Evolutionary conservation across 2,888 invertebrate species (phyloP), one percentile per base, ranked within the genome.

Genomic region (Ophion slaviceki): DNA sequence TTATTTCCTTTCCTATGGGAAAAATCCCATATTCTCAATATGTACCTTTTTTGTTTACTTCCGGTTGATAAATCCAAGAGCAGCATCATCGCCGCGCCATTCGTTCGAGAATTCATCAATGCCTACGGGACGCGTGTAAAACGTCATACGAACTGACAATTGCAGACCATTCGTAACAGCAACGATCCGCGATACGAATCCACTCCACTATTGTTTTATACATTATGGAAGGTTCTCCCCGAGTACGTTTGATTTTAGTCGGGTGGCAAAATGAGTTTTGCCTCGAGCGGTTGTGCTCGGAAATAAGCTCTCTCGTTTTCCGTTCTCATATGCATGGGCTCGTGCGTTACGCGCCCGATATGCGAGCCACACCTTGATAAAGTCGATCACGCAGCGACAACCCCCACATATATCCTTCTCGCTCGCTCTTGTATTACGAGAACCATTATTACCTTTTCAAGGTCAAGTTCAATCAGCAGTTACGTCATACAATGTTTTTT

Each of bases 391-490:
- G 70, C 40, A 61, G 59, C 77, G 81, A 81, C 78, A 85, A 74
- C 57, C 78, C 72, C 70, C 10, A 28, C 17, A 40, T 20, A 57
- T 36, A 20, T 7, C 53, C 14, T 14, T 17, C 36, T 45, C 53
- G 17, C 14, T 74, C 72, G 14, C 40, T 24, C 61, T 36, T 20
- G 62, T 11, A 67, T 24, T 17, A 53, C 53, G 36, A 78, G 20
- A 20, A 20, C 6, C 17, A 47, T 17, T 28, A 2, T 28, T n/a
- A 11, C 8, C 17, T 53, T 81, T 75, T 71, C 61, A 70, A 75
- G 84, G 86, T 84, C 84, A 86, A 86, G 81, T 84, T 84, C 80
- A 81, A 78, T 74, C 74, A 77, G 84, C 75, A 53, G 45, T 81
- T 72, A 17, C 45, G 28, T 40, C 59, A 68, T 57, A 32, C 11